Evolutionary conservation across 1,140 invertebrate species (phyloP), one percentile per base, ranked within the genome.

Genomic region (Zaprionus lachaisei): DNA sequence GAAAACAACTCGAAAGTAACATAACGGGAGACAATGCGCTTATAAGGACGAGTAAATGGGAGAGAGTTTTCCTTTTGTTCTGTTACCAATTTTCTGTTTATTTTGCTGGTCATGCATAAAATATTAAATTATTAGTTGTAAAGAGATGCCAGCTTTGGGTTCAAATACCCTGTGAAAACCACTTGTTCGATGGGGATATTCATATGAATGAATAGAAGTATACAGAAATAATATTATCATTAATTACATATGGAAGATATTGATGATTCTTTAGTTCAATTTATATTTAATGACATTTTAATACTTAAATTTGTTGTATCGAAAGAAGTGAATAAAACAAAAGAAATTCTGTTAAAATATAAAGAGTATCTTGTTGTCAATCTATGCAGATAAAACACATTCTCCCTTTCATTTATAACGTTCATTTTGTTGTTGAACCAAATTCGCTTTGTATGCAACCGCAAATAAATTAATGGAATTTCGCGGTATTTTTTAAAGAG

Each of bases 121-220:
- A 89, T 89, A 89, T 85, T 85, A 89, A 90, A 89, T 90, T 89
- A 89, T 89, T 90, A 89, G 81, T 84, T 89, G 83, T 54, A 78
- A 85, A 85, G 74, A 75, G 82, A 77, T 72, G 69, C 62, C 7
- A 20, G 58, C 54, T 62, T 38, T 70, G 47, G 49, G n/a, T 55
- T 62, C 22, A 11, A 14, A 67, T 67, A 67, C 65, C 65, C 65
- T 49, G 65, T 34, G 37, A 44, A 9, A 9, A 17, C 3, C 7
- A 47, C n/a, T 9, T 17, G 6, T 47, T 9, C 2, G 15, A 11
- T 5, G 20, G 14, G 28, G 5, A 28, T 26, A 11, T 44, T 15
- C 34, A 1, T n/a, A 24, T n/a, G 22, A 6, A 47, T 11, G 11
- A 49, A 31, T 31, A 9, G 28, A 31, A 49, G 12, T 17, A 34